Base-by-base conservation (phyloP, 2,113 vertebrate species). In the Abramis brama region DNA sequence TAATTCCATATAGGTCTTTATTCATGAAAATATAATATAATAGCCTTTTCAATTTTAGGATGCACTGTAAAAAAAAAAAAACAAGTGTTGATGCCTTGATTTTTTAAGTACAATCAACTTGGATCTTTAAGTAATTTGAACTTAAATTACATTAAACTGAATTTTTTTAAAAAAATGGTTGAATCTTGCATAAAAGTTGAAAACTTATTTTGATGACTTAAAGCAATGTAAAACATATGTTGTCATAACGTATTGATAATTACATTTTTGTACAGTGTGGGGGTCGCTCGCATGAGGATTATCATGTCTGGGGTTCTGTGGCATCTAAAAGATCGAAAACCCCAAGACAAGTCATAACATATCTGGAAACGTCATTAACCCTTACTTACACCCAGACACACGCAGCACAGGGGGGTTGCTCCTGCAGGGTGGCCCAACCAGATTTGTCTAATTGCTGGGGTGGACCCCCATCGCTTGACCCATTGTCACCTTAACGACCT, bases 361-460 rank as follows among this genome's bases (percentile, higher is more conserved):
- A 60, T 84, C 47, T 87, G 81, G 86, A 87, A 76, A 71, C 33
- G 12, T 87, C 62, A 78, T 79, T 79, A 83, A 57, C 43, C 43
- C 62, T 33, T 68, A 55, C 73, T 33, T 52, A 5, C 85, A 43
- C 7, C 5, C 71, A 59, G 13, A 64, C 85, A 82, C 79, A 82
- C 25, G 27, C 68, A 57, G 25, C 47, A 76, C 79, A 47, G 43
- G 70, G 76, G 88, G 60, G 55, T 85, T 85, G 73, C 70, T 78
- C 80, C 64, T 39, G 64, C 64, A 82, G 77, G 87, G 87, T 90
- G 87, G 88, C 83, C 79, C 23, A 75, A 81, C 64, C 76, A 87
- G 87, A 82, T 91, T 88, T 89, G 50, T 88, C 86, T 91, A 91
- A 91, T 89, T 91, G 86, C 86, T 78, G 70, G 87, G 88, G 88